Evolutionary conservation across 2,888 invertebrate genomes (phyloP), one percentile per base, ranked within the genome.

Genomic region (Acrobasis repandana): DNA sequence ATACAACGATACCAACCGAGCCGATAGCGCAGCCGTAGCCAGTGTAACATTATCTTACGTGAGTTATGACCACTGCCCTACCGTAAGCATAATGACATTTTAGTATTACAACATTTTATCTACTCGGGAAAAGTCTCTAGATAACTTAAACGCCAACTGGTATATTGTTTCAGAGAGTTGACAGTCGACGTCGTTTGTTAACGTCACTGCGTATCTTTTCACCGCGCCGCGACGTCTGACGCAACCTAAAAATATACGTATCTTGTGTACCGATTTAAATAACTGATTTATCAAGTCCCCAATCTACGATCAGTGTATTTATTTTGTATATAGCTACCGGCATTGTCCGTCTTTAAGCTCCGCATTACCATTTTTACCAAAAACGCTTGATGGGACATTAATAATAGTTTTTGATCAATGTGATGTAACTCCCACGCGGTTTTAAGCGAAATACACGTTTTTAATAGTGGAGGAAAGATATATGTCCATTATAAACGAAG

Each of bases 41-140:
- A 79, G 73, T 83, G 85, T 85, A 86, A 85, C 85, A 88, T 88
- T 90, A 89, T 89, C 87, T 81, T 68, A 69, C 67, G 79, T 85
- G 85, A 85, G 83, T 85, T 83, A 85, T 85, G 82, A 79, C 81
- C 77, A 78, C 81, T 78, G 80, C 80, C 79, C 82, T 83, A 77
- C 79, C 75, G 71, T 74, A 79, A 85, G 83, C 86, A 85, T 89
- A 90, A 91, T 91, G 90, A 90, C 90, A 90, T 90, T 91, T 91
- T 89, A 90, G 89, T 90, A 88, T 86, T 90, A 90, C 88, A 90
- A 88, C 88, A 85, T 83, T 87, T 88, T 91, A 91, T 91, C 90
- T 88, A 86, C 81, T 83, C 80, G 82, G 85, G 85, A 90, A 89
- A 90, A 90, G 84, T 88, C 78, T 77, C 72, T 70, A 91, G 91